Evolutionary conservation across 2,797 vertebrate genomes (phyloP), one percentile per base, ranked within the genome.

Genomic region (Podarcis lilfordi): DNA sequence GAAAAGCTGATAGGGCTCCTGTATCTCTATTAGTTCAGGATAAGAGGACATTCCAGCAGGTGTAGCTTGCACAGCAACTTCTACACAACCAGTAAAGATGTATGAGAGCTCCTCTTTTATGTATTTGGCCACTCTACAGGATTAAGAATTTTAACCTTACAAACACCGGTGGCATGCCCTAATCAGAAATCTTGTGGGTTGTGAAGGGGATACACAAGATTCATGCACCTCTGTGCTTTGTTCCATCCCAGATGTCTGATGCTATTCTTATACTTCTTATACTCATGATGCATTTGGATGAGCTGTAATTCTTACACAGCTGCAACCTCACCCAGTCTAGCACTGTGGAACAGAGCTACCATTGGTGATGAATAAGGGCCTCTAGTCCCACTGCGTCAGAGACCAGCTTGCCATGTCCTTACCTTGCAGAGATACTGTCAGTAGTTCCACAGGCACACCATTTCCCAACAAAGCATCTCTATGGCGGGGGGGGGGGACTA

Each of bases 121-220:
- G 23, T 25, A 29, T 69, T 0, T 69, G 66, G 23, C 27, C 66
- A 69, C 8, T 8, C 66, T 10, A 68, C 21, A 25, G 66, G 27
- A 68, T 17, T 17, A 7, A 87, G 8, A 1, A 79, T 32, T 81
- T 92, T 90, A 17, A 77, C 23, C 71, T 25, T 88, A 75, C 19
- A 17, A 43, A 35, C n/a, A 76, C 0, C 13, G 74, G 25, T 69
- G 19, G 85, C 1, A 37, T 35, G 74, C 0, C 1, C 71, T 76
- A 76, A 86, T 78, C 6, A 84, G 4, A 1, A 19, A 86, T 86
- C 17, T 80, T 4, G 69, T 11, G 25, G 17, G 21, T 9, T n/a
- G 27, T 69, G 43, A 82, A n/a, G 8, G 21, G 8, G 19, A 13
- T 45, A 82, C 8, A n/a, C 10, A 27, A 21, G 43, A 43, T 45